phyloP scores from a whole-genome alignment of 2,797 vertebrate genomes.

The Dendrocincla tyrannina region DNA sequence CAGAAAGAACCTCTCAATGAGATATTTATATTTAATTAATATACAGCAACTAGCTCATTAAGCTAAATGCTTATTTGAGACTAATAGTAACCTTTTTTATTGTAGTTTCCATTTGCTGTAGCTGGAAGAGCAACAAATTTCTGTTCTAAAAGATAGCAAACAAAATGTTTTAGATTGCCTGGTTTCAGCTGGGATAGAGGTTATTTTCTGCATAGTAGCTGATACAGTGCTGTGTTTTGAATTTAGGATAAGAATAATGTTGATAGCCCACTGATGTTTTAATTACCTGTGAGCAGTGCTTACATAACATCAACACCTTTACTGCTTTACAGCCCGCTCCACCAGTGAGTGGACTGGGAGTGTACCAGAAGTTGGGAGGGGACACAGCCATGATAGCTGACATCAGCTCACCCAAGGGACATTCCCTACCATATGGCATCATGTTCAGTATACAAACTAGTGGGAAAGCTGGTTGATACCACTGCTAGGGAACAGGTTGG shows the following conservation, averaged over 20 bases:
- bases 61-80: slow-evolving; percentile 70
- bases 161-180: not conserved
- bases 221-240: not conserved
- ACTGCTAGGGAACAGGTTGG: not conserved
- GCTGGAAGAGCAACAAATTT: slow-evolving; percentile 20
- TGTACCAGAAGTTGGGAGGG: not conserved
- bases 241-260: not conserved
- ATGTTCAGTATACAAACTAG: not conserved
- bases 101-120: slow-evolving; percentile 41
- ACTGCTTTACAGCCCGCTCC: not conserved
- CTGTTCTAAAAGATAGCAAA: slow-evolving; percentile 25
- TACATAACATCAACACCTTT: not conserved
- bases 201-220: not conserved
- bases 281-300: not conserved
- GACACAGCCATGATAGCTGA: not conserved
- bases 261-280: not conserved
- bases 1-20: slow-evolving; percentile 59
- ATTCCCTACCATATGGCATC: not conserved
- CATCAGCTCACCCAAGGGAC: not conserved
- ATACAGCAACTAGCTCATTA: slow-evolving; percentile 59
- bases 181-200: not conserved
- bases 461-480: not conserved
- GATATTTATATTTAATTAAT: slow-evolving; percentile 71
- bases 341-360: not conserved
- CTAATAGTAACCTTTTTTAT: slow-evolving; percentile 26